Evolutionary conservation across 2,888 invertebrate genomes (phyloP).

Genomic region (Leptura quadrifasciata): DNA sequence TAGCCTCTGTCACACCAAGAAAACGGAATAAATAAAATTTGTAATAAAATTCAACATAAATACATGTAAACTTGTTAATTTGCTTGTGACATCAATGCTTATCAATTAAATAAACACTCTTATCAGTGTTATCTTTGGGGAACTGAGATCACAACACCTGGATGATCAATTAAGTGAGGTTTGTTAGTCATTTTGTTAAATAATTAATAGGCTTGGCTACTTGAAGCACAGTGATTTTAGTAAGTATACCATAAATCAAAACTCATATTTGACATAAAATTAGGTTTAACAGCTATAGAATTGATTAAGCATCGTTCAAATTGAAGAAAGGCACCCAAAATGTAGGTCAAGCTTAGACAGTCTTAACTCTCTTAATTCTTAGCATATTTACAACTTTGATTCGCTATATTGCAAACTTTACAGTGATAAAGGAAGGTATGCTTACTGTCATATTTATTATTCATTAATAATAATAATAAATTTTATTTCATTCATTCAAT

Average conservation of each 20-base stretch:
- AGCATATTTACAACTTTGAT: no score
- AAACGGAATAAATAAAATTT: slow-evolving; percentile 15
- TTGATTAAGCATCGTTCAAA: no score
- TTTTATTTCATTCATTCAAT: no score
- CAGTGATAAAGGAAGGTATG: no score
- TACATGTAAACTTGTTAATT: slow-evolving; percentile 13
- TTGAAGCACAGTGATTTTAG: background rate
- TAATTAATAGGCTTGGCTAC: background rate
- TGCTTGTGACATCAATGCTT: background rate
- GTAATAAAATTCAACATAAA: slow-evolving; percentile 25
- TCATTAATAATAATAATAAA: no score
- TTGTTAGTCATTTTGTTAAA: slow-evolving; percentile 24
- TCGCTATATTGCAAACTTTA: no score
- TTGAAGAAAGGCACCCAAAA: no score
- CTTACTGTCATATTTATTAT: no score
- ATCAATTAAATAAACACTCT: slow-evolving; percentile 31
- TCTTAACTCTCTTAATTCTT: no score
- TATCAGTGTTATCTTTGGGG: slow-evolving; percentile 37
- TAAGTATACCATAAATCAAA: background rate
- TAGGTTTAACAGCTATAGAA: background rate
- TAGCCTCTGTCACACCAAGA: slow-evolving; percentile 1
- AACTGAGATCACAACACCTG: slow-evolving; percentile 26
- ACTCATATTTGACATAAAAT: background rate
- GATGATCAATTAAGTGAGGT: background rate
- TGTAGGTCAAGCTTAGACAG: no score